These are phyloP conservation scores for Heterodera filipjevi DNA, from an alignment of 2,888 invertebrate species.

Conservation along the genomic window DNA sequence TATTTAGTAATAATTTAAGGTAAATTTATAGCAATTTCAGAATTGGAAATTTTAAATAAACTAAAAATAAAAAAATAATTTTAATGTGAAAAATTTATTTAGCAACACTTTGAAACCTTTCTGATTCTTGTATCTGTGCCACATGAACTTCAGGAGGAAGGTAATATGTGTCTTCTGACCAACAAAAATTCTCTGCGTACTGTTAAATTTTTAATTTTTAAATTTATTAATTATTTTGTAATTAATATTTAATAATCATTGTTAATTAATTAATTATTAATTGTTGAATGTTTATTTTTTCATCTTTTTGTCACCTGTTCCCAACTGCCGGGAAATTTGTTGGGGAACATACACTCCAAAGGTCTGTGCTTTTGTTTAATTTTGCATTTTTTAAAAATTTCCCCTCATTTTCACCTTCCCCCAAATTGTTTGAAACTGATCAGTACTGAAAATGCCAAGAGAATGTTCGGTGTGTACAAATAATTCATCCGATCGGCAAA, in stretches of 20 bases:
- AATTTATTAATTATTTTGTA: slow-evolving; percentile 10
- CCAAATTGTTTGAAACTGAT: slow-evolving; percentile 59
- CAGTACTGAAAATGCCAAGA: slow-evolving; percentile 61
- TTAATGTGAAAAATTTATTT: no score
- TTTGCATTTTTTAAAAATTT: neutral
- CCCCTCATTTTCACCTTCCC: slow-evolving; percentile 26
- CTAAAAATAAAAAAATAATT: no score
- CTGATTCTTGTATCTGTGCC: slow-evolving; percentile 49
- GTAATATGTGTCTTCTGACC: slow-evolving; percentile 62
- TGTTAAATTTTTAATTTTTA: slow-evolving; percentile 29
- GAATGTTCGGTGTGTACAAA: slow-evolving; percentile 60
- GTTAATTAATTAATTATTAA: no score
- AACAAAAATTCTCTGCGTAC: slow-evolving; percentile 64
- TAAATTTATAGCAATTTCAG: no score
- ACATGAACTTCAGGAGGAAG: slow-evolving; percentile 57
- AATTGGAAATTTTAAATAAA: no score
- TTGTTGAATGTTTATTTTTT: neutral
- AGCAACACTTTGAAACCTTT: slow-evolving; percentile 2
- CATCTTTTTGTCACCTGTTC: slow-evolving; percentile 52
- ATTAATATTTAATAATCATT: neutral
- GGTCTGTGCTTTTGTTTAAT: slow-evolving; percentile 39
- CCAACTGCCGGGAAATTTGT: slow-evolving; percentile 63
- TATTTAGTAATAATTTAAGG: no score
- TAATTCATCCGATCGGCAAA: slow-evolving; percentile 61
- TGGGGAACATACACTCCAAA: slow-evolving; percentile 64